Conservation (phyloP, 2,888 invertebrate genomes). For the Chymomyza amoena region DNA sequence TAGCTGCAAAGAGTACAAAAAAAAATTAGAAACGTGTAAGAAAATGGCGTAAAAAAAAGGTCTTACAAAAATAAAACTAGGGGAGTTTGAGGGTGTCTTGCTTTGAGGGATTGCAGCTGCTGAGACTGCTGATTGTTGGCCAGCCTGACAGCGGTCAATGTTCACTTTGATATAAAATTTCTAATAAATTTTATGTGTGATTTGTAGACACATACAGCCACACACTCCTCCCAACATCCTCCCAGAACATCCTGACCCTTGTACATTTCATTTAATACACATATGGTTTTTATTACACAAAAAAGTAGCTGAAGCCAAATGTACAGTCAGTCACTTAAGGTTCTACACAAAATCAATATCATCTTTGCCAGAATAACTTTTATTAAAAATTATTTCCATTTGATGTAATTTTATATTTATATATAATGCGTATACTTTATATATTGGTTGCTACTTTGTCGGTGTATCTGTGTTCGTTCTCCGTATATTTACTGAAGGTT, state of each 20-base stretch:
- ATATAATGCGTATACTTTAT: background rate
- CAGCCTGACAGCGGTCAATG: slow-evolving; percentile 63
- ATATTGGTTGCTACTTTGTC: background rate
- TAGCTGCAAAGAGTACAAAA: slow-evolving; percentile 79
- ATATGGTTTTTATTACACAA: slow-evolving; percentile 42
- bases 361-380: background rate
- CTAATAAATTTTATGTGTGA: slow-evolving; percentile 71
- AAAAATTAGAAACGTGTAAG: slow-evolving; percentile 36
- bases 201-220: slow-evolving; percentile 47
- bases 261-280: slow-evolving; percentile 23
- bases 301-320: background rate
- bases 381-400: background rate
- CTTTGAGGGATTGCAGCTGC: background rate
- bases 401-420: background rate
- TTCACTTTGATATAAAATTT: slow-evolving; percentile 72
- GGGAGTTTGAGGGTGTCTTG: background rate
- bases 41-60: slow-evolving; percentile 63
- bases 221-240: slow-evolving; percentile 35
- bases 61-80: slow-evolving; percentile 38
- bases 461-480: background rate
- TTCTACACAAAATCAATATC: background rate
- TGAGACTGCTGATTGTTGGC: background rate
- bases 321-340: background rate
- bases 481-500: background rate
- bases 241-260: slow-evolving; percentile 22